Evolutionary conservation across 53 echinoderm and acorn worm species (phyloP).

Genomic region (Astropecten irregularis): DNA sequence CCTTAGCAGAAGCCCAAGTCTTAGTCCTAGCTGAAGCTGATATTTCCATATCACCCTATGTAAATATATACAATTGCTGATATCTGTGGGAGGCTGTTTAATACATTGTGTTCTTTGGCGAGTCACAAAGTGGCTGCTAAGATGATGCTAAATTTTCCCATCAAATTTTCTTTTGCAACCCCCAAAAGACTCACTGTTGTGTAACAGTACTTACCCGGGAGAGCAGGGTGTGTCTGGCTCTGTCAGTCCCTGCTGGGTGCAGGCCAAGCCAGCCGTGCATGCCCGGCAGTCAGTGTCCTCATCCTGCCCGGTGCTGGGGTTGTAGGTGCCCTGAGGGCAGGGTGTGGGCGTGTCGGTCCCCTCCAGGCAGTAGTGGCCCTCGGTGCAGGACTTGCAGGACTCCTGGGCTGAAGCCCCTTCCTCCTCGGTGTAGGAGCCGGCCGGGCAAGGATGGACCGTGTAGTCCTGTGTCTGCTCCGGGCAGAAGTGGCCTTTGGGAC

Average conservation of each 20-base stretch:
- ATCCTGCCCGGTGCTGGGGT: constrained; percentile 76
- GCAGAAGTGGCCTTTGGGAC: constrained; percentile 91
- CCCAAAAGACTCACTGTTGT: no score
- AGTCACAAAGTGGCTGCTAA: no score
- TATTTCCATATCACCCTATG: no score
- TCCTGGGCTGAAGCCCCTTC: constrained; percentile 79
- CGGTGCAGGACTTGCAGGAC: constrained; percentile 90
- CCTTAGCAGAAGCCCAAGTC: no score
- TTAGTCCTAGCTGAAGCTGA: no score
- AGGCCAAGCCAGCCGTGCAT: constrained; percentile 87
- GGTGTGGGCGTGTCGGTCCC: constrained; percentile 89
- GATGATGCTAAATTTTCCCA: no score
- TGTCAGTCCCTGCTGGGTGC: constrained; percentile 77
- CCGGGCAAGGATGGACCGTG: constrained; percentile 71
- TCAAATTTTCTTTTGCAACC: no score
- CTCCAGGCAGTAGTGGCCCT: constrained; percentile 82
- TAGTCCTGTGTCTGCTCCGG: constrained; percentile 66
- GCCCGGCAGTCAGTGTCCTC: constrained; percentile 65
- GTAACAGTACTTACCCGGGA: constrained; percentile 93
- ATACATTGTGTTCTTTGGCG: no score
- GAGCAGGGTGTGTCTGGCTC: constrained; percentile 90
- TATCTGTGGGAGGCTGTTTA: no score
- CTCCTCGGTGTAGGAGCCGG: constrained; percentile 87
- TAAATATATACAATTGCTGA: no score
- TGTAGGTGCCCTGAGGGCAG: constrained; percentile 92